Evolutionary conservation across 2,113 vertebrate genomes (phyloP).

Genomic region (Eretmochelys imbricata): DNA sequence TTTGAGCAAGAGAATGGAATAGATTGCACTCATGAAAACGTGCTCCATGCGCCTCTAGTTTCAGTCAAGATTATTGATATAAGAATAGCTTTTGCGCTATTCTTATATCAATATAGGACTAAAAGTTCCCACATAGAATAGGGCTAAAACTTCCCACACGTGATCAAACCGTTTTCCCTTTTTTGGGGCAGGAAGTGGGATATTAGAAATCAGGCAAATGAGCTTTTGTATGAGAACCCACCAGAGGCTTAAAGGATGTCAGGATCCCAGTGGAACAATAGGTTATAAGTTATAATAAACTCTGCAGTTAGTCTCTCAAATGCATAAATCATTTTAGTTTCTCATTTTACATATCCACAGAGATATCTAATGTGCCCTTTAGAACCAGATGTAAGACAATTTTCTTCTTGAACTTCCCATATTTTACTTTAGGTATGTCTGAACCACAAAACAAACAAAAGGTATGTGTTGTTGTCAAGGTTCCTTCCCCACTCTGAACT

Average conservation of each 20-base stretch:
- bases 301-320: neutral
- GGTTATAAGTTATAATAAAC: neutral
- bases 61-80: neutral
- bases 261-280: neutral
- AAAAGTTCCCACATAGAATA: neutral
- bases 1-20: neutral
- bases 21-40: neutral
- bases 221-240: neutral
- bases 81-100: neutral
- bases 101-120: neutral
- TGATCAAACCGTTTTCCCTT: neutral
- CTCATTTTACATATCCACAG: neutral
- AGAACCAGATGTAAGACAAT: neutral
- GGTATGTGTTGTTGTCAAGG: neutral
- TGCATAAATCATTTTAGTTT: neutral
- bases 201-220: neutral
- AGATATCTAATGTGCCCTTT: rapidly evolving
- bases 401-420: neutral
- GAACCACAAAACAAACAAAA: neutral
- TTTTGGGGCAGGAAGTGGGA: neutral
- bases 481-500: too few relatives aligned
- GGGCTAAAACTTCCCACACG: neutral
- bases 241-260: neutral
- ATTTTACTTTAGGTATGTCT: neutral
- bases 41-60: neutral